phyloP scores from a whole-genome alignment of 2,888 invertebrate genomes.

The Athripsodes cinereus region DNA sequence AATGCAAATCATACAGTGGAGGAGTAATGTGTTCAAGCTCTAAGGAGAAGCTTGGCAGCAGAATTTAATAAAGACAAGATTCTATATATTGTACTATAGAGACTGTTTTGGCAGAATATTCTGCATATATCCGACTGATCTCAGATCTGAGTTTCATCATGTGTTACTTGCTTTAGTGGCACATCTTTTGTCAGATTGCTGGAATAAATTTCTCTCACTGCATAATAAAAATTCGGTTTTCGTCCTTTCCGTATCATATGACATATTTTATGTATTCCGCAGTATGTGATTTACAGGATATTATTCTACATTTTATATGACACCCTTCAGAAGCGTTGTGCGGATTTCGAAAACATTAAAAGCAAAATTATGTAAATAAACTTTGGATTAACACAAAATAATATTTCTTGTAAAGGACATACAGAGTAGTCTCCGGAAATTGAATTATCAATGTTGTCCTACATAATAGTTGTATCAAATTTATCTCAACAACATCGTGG shows the following conservation, averaged over 20 bases:
- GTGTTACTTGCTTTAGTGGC: not conserved
- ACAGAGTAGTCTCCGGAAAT: not conserved
- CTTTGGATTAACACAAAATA: not conserved
- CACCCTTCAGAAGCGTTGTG: not conserved
- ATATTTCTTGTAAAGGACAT: not conserved
- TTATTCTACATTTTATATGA: not conserved
- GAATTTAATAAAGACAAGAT: no score
- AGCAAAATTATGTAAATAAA: constrained; percentile 2
- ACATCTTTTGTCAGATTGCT: not conserved
- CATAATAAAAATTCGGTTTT: not conserved
- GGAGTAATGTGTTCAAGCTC: no score
- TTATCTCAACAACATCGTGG: no score
- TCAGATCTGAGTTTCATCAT: no score
- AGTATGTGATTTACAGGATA: not conserved
- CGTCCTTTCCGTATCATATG: not conserved
- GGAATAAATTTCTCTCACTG: not conserved
- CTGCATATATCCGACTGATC: no score
- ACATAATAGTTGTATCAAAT: no score
- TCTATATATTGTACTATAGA: no score
- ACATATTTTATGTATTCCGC: not conserved
- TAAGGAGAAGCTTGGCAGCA: no score
- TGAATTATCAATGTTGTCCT: not conserved
- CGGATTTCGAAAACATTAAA: not conserved
- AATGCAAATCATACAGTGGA: no score
- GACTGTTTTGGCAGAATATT: no score